phyloP scores from a whole-genome alignment of 1,140 invertebrate genomes.

The Papilio glaucus region DNA sequence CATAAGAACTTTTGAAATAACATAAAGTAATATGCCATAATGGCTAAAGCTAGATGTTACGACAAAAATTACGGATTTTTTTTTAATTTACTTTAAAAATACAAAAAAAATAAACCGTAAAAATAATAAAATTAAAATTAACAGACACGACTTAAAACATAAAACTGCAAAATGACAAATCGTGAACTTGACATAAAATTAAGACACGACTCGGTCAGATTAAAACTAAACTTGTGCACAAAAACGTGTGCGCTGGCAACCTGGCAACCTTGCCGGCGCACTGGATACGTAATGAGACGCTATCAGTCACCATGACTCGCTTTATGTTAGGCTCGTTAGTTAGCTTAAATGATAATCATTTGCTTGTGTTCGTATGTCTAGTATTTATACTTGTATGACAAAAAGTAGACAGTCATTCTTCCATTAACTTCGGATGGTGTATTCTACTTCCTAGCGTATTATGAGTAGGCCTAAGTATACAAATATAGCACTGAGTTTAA shows the following conservation, averaged over 20 bases:
- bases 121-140: not conserved
- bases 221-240: constrained; percentile 26
- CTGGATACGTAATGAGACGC: constrained; percentile 17
- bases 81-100: not conserved
- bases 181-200: constrained; percentile 49
- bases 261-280: constrained; percentile 1
- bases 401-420: too few species aligned
- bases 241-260: constrained; percentile 27
- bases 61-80: not conserved
- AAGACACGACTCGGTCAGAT: constrained; percentile 35
- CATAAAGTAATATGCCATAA: not conserved
- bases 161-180: constrained; percentile 9
- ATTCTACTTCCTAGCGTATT: too few species aligned
- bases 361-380: not conserved
- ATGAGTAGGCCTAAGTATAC: too few species aligned
- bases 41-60: not conserved
- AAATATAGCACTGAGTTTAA: too few species aligned
- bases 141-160: not conserved
- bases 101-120: not conserved
- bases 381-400: too few species aligned
- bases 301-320: constrained; percentile 24
- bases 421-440: too few species aligned
- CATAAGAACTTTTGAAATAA: not conserved
- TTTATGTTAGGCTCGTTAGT: not conserved
- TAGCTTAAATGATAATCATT: not conserved